A percentile compares a stretch with the other conserved stretches of the same genome.
These are phyloP conservation scores for Sebastes hubbsi DNA, from an alignment of 2,797 vertebrate genomes.

Conservation along the genomic window DNA sequence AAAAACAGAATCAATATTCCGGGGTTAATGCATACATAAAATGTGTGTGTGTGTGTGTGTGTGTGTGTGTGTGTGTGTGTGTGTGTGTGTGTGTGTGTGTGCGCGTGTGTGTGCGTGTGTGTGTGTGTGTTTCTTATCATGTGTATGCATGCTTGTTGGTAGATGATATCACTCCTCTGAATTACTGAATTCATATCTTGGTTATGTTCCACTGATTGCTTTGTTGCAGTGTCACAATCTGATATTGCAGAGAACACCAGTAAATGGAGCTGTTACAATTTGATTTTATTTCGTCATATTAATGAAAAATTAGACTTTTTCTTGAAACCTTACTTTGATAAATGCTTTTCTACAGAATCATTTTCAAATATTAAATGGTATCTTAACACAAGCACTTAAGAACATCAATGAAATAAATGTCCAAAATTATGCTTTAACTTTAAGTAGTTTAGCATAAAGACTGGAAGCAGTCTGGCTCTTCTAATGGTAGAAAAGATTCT, in stretches of 20 bases:
- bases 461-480: not conserved
- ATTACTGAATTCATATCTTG: not conserved
- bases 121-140: not conserved
- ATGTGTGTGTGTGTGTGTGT: not conserved
- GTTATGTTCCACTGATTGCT: not conserved
- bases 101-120: not conserved
- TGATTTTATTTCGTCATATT: not conserved
- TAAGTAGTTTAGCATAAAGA: no score
- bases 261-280: not conserved
- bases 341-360: not conserved
- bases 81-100: not conserved
- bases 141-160: not conserved
- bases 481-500: not conserved
- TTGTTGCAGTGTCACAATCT: not conserved
- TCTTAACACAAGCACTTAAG: not conserved
- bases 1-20: not conserved
- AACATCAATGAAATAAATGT: not conserved
- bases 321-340: not conserved
- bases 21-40: not conserved
- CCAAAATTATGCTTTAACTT: no score
- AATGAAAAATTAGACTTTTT: not conserved
- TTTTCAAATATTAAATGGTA: not conserved
- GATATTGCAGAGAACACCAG: not conserved
- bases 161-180: not conserved
- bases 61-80: not conserved